Evolutionary conservation across 2,113 vertebrate species (phyloP), one percentile per base, ranked within the genome.

Genomic region (Podiceps cristatus): DNA sequence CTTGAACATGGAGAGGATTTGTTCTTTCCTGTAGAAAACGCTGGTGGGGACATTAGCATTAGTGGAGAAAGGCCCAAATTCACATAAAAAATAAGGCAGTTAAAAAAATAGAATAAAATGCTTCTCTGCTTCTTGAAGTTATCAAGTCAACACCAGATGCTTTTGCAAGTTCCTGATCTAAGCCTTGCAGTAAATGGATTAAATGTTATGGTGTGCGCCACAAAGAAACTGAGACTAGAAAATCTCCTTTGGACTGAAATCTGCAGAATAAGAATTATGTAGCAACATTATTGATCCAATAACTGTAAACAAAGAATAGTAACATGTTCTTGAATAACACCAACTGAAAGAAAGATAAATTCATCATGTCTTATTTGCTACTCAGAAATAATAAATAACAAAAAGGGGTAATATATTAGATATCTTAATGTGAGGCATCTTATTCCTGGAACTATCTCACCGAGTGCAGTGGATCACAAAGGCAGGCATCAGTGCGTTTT

Each of bases 161-260:
- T 83, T 92, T 88, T 66, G 42, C 14, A 59, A 91, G 67, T 88
- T 92, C 80, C 72, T 91, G 79, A 86, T 90, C 42, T 88, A 68
- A 96, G 83, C 45, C n/a, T 88, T 76, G 42, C 67, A 58, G 47
- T 92, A 91, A 95, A 35, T 80, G 86, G 88, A 92, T 97, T 93
- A 84, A 77, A 31, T 74, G 58, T 84, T 95, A 80, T 40, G 86
- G 83, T 88, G 68, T 77, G 22, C 90, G 67, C 42, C 86, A 95
- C 86, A 92, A 93, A 93, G 88, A 91, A 95, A 84, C 67, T 33
- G 52, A 90, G 59, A 90, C 67, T 77, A 37, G 63, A 92, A 96
- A 88, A 95, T 94, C 93, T 96, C 50, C 79, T 88, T 90, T 91
- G 72, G 59, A 71, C 72, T 58, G 67, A 77, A 93, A 66, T 90